phyloP scores from a whole-genome alignment of 1,140 invertebrate species.

The Eueides isabella region DNA sequence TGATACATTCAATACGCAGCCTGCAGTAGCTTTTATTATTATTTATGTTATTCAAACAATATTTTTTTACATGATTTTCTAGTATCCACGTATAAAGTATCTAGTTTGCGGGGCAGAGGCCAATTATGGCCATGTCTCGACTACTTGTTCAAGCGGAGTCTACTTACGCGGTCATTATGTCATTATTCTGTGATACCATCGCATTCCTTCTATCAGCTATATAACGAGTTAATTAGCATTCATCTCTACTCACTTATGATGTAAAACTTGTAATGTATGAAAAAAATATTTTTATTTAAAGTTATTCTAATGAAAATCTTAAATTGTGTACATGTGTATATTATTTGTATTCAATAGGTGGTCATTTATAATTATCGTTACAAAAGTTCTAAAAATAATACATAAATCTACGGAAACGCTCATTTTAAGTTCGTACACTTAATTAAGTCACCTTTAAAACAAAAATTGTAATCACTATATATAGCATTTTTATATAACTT shows the following conservation, averaged over 20 bases:
- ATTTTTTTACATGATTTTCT: slow-evolving; percentile 7
- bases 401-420: no score
- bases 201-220: slow-evolving; percentile 27
- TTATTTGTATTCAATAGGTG: no score
- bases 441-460: no score
- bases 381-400: no score
- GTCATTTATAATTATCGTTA: no score
- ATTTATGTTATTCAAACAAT: neutral
- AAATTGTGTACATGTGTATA: neutral
- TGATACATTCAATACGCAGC: no score
- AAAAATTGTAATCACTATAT: no score
- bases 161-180: slow-evolving; percentile 38
- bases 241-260: neutral
- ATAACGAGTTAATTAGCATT: slow-evolving; percentile 42
- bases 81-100: neutral
- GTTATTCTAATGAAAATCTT: neutral
- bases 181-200: slow-evolving; percentile 45
- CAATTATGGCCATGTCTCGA: slow-evolving; percentile 35
- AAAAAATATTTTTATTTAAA: neutral
- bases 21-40: no score
- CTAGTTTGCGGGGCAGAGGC: slow-evolving; percentile 36
- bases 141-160: slow-evolving; percentile 22
- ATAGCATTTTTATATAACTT: no score
- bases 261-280: slow-evolving; percentile 3
- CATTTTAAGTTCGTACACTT: no score